A percentile compares a stretch with the other conserved stretches of the same genome.
These are phyloP conservation scores for Plutomurus gul DNA, from an alignment of 1,140 invertebrate genomes.

Conservation along the genomic window DNA sequence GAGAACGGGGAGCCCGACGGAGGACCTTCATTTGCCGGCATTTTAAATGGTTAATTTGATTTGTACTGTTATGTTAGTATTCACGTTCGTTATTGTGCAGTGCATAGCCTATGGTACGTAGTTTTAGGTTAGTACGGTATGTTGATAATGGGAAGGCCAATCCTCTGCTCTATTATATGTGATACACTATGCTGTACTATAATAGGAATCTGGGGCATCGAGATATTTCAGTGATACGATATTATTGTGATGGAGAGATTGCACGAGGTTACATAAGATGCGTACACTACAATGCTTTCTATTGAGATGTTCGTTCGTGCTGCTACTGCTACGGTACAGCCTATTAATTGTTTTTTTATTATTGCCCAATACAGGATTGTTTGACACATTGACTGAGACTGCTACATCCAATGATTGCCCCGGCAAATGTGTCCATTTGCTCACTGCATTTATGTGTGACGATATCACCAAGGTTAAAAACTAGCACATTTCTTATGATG, in stretches of 20 bases:
- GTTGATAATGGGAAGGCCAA: too few species aligned
- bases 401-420: conserved; percentile 81
- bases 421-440: conserved; percentile 78
- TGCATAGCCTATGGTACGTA: neutral
- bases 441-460: conserved; percentile 76
- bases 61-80: neutral
- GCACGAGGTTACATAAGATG: too few species aligned
- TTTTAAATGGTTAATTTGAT: conserved; percentile 32
- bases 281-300: too few species aligned
- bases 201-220: neutral
- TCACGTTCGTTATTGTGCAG: too few species aligned
- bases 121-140: too few species aligned
- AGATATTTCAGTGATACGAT: too few species aligned
- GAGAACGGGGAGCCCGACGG: conserved; percentile 38
- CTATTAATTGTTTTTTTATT: conserved; percentile 33
- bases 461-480: conserved; percentile 74
- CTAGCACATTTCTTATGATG: neutral
- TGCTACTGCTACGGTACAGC: too few species aligned
- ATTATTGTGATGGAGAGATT: too few species aligned
- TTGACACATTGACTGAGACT: conserved; percentile 80
- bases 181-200: too few species aligned
- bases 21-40: conserved; percentile 38
- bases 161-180: too few species aligned
- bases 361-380: conserved; percentile 67
- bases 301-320: too few species aligned